Evolutionary conservation across 2,113 vertebrate genomes (phyloP).

Genomic region (Elanus axillaris): DNA sequence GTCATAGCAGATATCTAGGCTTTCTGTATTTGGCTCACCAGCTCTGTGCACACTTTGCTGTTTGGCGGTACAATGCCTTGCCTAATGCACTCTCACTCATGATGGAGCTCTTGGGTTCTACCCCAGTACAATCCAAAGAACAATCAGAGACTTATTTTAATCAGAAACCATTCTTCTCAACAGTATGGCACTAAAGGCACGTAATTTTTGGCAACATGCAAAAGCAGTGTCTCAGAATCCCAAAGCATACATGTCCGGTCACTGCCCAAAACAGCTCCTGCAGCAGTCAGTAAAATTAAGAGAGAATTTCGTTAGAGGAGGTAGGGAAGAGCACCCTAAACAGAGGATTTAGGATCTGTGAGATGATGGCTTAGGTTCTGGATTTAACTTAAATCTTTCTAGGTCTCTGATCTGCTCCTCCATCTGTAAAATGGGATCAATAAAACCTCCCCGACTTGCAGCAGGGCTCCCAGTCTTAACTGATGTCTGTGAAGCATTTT

Average conservation of each 20-base stretch:
- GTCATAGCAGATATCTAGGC: not conserved
- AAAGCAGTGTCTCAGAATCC: not conserved
- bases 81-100: not conserved
- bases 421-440: not conserved
- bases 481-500: not conserved
- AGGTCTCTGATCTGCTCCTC: not conserved
- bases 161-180: not conserved
- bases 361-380: not conserved
- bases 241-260: accelerated
- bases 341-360: not conserved
- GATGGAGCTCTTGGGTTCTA: not conserved
- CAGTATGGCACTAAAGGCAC: not conserved
- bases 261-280: not conserved
- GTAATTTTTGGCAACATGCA: not conserved
- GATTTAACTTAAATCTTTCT: not conserved
- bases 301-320: not conserved
- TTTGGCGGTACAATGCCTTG: not conserved
- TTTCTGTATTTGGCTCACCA: not conserved
- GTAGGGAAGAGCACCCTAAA: not conserved
- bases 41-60: not conserved
- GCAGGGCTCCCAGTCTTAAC: not conserved
- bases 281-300: not conserved
- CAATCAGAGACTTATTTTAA: not conserved
- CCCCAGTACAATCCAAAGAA: not conserved
- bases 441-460: not conserved